phyloP scores from a whole-genome alignment of 1,140 invertebrate genomes.

The Pteromalus puparum region DNA sequence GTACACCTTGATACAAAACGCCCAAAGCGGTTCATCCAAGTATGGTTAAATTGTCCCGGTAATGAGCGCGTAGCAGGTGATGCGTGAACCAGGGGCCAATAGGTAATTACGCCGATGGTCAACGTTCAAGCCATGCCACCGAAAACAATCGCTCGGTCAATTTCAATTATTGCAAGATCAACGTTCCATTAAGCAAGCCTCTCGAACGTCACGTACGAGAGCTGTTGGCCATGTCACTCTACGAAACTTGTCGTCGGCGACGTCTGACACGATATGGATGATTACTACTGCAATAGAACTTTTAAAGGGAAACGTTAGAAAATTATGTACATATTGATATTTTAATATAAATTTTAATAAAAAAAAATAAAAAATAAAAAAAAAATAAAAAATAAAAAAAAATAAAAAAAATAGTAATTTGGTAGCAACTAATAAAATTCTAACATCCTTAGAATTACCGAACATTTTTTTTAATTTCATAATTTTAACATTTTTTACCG shows the following conservation, averaged over 20 bases:
- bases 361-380: no score
- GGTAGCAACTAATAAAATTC: no score
- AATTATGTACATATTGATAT: no score
- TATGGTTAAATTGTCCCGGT: slow-evolving; percentile 21
- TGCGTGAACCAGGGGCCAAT: slow-evolving; percentile 26
- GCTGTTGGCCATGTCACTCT: background rate
- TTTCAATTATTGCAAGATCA: slow-evolving; percentile 39
- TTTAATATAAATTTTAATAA: no score
- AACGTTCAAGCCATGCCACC: background rate
- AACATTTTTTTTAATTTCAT: no score
- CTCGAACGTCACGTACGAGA: background rate
- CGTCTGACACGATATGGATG: background rate
- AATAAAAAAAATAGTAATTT: no score
- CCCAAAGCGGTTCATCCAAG: slow-evolving; percentile 19
- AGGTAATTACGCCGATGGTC: slow-evolving; percentile 24
- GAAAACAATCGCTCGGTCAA: slow-evolving; percentile 31
- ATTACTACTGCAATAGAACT: background rate
- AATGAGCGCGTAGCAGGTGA: background rate
- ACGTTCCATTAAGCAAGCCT: slow-evolving; percentile 14
- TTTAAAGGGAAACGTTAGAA: background rate
- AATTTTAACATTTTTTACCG: no score
- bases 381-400: no score
- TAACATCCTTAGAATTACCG: no score
- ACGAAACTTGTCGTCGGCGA: background rate
- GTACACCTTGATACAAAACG: slow-evolving; percentile 26